Percentiles rank a stretch among this genome's conserved stretches.
Evolutionary conservation across 1,140 invertebrate species (phyloP).

Genomic region (Trypoxylus dichotomus): DNA sequence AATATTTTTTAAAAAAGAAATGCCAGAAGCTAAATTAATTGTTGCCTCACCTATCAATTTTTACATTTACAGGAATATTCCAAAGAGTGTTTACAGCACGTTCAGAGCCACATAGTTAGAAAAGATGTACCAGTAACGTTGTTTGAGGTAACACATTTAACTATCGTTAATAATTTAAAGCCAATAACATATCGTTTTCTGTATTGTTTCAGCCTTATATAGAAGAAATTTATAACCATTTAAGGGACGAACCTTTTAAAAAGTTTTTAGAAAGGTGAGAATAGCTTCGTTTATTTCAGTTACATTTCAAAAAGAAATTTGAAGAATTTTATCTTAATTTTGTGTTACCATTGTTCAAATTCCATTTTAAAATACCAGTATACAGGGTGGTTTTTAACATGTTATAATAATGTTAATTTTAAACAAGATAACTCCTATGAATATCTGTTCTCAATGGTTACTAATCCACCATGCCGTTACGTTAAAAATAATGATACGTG

Average conservation of each 20-base stretch:
- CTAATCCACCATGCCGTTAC: no score
- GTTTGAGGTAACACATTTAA: constrained; percentile 81
- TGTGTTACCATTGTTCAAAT: no score
- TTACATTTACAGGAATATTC: constrained; percentile 94
- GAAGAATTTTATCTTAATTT: no score
- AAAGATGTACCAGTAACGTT: constrained; percentile 94
- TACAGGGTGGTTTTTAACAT: no score
- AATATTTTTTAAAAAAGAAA: no score
- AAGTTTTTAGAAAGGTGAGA: constrained; percentile 95
- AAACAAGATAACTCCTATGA: no score
- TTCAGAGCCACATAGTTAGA: constrained; percentile 97
- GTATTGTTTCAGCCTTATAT: constrained; percentile 87
- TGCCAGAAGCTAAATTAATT: neutral
- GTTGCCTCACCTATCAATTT: constrained; percentile 40
- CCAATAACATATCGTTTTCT: constrained; percentile 29
- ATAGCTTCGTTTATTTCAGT: no score
- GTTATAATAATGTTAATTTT: no score
- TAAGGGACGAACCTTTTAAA: constrained; percentile 95
- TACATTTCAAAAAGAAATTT: no score
- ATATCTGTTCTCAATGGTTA: no score
- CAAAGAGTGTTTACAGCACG: constrained; percentile 92
- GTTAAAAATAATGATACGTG: no score
- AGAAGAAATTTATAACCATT: constrained; percentile 97
- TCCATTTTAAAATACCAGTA: no score
- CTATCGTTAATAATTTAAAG: neutral